phyloP scores from a whole-genome alignment of 2,888 invertebrate genomes.

The Tortrix viridana region DNA sequence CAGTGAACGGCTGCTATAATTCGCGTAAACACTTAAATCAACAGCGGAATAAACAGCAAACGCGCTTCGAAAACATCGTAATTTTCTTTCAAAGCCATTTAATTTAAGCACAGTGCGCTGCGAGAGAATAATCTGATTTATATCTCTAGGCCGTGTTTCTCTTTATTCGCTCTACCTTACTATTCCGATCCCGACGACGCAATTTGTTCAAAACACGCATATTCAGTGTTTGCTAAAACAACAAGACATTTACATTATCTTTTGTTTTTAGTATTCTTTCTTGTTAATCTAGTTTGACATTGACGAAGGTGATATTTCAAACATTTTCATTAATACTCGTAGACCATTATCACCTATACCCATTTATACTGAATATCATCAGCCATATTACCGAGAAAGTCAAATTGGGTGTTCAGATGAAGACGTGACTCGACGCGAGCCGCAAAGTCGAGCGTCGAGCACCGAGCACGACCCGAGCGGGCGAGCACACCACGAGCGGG shows the following conservation, averaged over 20 bases:
- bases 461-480: slow-evolving; percentile 4
- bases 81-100: slow-evolving; percentile 69
- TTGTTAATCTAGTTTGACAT: slow-evolving; percentile 4
- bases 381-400: slow-evolving; percentile 22
- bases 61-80: slow-evolving; percentile 60
- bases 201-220: slow-evolving; percentile 64
- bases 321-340: background rate
- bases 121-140: slow-evolving; percentile 72
- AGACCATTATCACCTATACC: background rate
- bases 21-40: slow-evolving; percentile 36
- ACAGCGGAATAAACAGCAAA: slow-evolving; percentile 35
- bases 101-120: slow-evolving; percentile 63
- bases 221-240: slow-evolving; percentile 53
- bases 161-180: slow-evolving; percentile 59
- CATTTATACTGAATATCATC: slow-evolving; percentile 3
- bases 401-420: slow-evolving; percentile 23
- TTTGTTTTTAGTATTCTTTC: slow-evolving; percentile 12
- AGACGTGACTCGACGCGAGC: slow-evolving; percentile 18
- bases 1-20: slow-evolving; percentile 22
- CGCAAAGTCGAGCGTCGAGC: background rate
- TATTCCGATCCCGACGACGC: slow-evolving; percentile 46
- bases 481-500: slow-evolving; percentile 39
- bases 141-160: slow-evolving; percentile 63
- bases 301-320: slow-evolving; percentile 14
- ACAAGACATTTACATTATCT: slow-evolving; percentile 30